Base-by-base conservation (phyloP, 2,888 invertebrate genomes). In the Synergus laeviventris region DNA sequence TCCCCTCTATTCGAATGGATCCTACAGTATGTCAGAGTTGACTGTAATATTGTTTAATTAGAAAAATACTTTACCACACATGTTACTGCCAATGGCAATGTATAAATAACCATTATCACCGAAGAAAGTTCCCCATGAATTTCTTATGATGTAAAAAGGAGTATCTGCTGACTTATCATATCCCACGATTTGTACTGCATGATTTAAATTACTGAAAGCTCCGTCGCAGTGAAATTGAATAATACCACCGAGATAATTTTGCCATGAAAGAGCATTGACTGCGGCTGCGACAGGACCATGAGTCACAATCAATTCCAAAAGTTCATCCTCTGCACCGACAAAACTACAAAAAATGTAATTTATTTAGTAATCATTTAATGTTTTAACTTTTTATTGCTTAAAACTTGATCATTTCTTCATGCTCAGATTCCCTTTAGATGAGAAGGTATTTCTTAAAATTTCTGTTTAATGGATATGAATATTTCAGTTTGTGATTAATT, bases 231-330 rank as follows among this genome's bases (percentile, higher is more conserved):
- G 95, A 87, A 93, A 95, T 87, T 96, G 95, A 86, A 97, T 95
- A 49, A 97, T 93, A 0, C 97, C 97, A 0, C 96, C 96, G 11
- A 96, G 91, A 88, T 97, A 97, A 91, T 96, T 94, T 91, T 97
- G 96, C 97, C 97, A 97, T 1, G 94, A 94, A 39, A 95, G 92
- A 0, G 97, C 97, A 90, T 97, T 97, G 0, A 97, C 95, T 0
- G 96, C 95, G 0, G 94, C 96, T 0, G 95, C 93, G 1, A 97
- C 93, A 0, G 97, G 97, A 0, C 97, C 97, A 87, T 95, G 94
- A 16, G 91, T 92, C 7, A 94, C 95, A 62, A 97, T 83, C 7
- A 93, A 85, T 31, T 85, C 82, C 77, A 95, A 84, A 59, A 97
- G 93, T 73, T 92, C 90, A 31, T 94, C 92, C 89, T 97, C 96